phyloP scores from a whole-genome alignment of 2,888 invertebrate genomes.

The Harmothoe impar region DNA sequence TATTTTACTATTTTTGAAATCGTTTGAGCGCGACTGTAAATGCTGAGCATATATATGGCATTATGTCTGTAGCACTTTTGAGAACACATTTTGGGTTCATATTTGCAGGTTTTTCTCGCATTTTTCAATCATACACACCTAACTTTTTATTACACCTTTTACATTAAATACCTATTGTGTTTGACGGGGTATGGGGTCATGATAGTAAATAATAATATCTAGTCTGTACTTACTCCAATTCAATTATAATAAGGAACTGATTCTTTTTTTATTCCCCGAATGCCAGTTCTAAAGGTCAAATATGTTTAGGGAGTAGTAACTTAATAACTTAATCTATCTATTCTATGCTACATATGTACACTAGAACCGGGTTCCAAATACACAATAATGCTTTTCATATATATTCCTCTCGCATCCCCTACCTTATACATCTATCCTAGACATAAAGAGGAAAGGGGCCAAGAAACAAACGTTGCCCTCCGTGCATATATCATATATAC shows the following conservation, averaged over 20 bases:
- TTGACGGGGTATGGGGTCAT: too few relatives aligned
- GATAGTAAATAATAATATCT: too few relatives aligned
- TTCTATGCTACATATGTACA: constrained; percentile 25
- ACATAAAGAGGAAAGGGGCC: not conserved
- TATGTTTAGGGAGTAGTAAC: not conserved
- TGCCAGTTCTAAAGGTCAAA: not conserved
- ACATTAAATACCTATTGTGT: too few relatives aligned
- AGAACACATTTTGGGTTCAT: constrained; percentile 37
- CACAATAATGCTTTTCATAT: not conserved
- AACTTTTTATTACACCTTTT: too few relatives aligned
- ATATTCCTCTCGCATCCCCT: not conserved
- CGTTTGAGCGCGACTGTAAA: not conserved
- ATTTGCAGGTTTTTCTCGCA: not conserved
- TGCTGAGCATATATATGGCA: not conserved
- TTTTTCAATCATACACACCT: too few relatives aligned
- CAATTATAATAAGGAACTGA: too few relatives aligned
- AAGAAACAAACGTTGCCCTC: not conserved
- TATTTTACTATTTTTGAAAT: not conserved
- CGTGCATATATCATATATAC: not conserved
- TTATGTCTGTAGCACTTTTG: constrained; percentile 25
- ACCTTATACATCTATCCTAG: not conserved
- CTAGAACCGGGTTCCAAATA: constrained; percentile 26
- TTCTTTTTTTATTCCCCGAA: too few relatives aligned
- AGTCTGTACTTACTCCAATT: too few relatives aligned
- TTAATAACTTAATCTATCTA: constrained; percentile 33